Percentiles rank a stretch among this genome's conserved stretches.
These are phyloP conservation scores for Drosophila nr. perissopoda DNA, from an alignment of 2,888 invertebrate genomes.

Conservation along the genomic window DNA sequence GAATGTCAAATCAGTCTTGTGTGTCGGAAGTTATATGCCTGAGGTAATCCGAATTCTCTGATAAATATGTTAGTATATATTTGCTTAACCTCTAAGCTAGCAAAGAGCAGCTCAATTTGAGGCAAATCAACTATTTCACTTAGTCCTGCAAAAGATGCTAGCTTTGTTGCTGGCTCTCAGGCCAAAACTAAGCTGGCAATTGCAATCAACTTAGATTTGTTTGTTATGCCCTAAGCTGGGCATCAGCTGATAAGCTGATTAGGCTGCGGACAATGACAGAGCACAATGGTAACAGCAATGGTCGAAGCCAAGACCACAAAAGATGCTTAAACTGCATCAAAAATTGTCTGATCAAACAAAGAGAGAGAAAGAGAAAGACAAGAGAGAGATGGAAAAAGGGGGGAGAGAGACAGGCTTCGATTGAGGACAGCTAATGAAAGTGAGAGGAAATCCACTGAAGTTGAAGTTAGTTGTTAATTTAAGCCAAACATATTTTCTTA, in stretches of 20 bases:
- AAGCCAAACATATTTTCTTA: background rate
- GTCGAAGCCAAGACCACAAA: background rate
- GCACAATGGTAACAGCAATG: background rate
- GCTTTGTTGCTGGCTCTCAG: conserved; percentile 5
- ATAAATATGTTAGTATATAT: background rate
- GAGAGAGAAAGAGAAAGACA: background rate
- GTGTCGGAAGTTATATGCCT: background rate
- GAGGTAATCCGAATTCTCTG: background rate
- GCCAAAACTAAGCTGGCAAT: conserved; percentile 6
- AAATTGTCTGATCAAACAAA: background rate
- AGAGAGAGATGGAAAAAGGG: background rate
- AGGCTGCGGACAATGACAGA: conserved; percentile 7
- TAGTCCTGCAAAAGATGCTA: background rate
- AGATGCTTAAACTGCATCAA: conserved; percentile 5
- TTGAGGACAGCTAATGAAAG: background rate
- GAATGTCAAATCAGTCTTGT: too few relatives aligned
- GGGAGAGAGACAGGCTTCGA: background rate
- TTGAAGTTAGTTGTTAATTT: conserved; percentile 1
- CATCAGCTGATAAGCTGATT: conserved; percentile 44
- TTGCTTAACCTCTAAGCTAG: background rate
- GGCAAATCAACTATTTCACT: conserved; percentile 5
- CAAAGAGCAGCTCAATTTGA: background rate
- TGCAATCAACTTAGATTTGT: conserved; percentile 37
- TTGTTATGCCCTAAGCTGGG: conserved; percentile 24
- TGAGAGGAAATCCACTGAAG: background rate